Base-by-base conservation (phyloP, 2,113 vertebrate genomes). In the Micromys minutus region DNA sequence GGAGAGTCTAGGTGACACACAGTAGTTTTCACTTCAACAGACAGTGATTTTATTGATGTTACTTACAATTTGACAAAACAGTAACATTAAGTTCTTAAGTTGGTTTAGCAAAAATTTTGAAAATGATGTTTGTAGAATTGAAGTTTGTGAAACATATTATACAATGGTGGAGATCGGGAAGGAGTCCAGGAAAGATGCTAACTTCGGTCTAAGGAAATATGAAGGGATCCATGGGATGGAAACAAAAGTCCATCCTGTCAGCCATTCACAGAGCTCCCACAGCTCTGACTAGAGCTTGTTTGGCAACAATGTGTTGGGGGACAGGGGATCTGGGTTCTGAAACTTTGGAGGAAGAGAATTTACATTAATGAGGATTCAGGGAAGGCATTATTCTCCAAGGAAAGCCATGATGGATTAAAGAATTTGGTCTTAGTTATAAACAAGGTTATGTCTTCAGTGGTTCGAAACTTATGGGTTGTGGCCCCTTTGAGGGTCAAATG, bases 1-100 rank as follows among this genome's bases (percentile, higher is more conserved):
- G 22, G 22, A n/a, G 47, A 61, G 50, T 71, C 55, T 80, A 45
- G 79, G 45, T 91, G 29, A 9, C 1, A n/a, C 0, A 65, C 5
- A 57, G 34, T 8, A 7, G 5, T 71, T 86, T 76, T 55, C 7
- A 50, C 90, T 80, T 94, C 13, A 50, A 8, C 45, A 52, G 42
- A 15, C 9, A 0, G n/a, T 0, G 74, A 63, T 91, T 87, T 91
- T 39, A 52, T 42, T 55, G 74, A 22, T 87, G 39, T 31, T 75
- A 36, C 24, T 93, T 83, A 97, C 47, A 50, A 47, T 79, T 47
- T 93, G 52, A 92, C 34, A 69, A 50, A 52, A 39, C 65, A n/a
- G 55, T 45, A 80, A 36, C 16, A 6, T 22, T 57, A 79, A 95
- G 47, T 17, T 91, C 13, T 67, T 93, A 89, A 34, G 26, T 79